A percentile compares a stretch with the other conserved stretches of the same genome.
phyloP scores from a whole-genome alignment of 2,888 invertebrate species.

The Papilio elwesi region DNA sequence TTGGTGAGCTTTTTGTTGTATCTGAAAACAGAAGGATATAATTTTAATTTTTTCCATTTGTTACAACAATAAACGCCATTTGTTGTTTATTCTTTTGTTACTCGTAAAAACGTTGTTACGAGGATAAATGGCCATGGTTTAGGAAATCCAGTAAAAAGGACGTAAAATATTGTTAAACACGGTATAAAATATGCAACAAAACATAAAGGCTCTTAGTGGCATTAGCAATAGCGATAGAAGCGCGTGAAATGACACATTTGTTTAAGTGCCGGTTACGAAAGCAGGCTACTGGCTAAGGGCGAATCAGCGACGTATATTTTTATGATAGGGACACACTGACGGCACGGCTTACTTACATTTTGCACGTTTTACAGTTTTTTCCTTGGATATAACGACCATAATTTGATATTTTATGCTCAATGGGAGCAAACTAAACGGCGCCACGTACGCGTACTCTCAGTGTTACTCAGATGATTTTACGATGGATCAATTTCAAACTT shows the following conservation, averaged over 20 bases:
- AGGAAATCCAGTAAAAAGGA: conserved; percentile 47
- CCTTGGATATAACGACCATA: conserved; percentile 22
- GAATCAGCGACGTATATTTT: conserved; percentile 44
- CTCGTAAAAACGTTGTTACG: conserved; percentile 27
- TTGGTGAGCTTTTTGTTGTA: background rate
- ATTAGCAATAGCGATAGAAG: conserved; percentile 49
- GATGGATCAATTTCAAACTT: background rate
- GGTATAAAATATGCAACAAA: conserved; percentile 61
- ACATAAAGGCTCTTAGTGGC: conserved; percentile 47
- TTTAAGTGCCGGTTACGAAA: conserved; percentile 58
- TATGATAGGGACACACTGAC: conserved; percentile 47
- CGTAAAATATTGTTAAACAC: conserved; percentile 58
- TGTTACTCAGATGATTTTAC: conserved; percentile 2
- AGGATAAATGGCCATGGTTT: conserved; percentile 29
- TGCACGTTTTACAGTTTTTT: conserved; percentile 37
- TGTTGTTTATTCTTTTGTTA: conserved; percentile 22
- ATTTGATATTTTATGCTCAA: conserved; percentile 30
- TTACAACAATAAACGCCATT: conserved; percentile 13
- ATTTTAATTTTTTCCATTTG: conserved; percentile 11
- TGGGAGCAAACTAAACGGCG: conserved; percentile 14
- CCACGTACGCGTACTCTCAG: background rate
- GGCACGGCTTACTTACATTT: conserved; percentile 41
- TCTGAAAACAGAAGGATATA: background rate
- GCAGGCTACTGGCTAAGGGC: conserved; percentile 45
- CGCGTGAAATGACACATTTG: conserved; percentile 57